Percentiles rank a stretch among this genome's conserved stretches.
Evolutionary conservation across 2,888 invertebrate species (phyloP).

Genomic region (Imbricaverruca yamaguchii): DNA sequence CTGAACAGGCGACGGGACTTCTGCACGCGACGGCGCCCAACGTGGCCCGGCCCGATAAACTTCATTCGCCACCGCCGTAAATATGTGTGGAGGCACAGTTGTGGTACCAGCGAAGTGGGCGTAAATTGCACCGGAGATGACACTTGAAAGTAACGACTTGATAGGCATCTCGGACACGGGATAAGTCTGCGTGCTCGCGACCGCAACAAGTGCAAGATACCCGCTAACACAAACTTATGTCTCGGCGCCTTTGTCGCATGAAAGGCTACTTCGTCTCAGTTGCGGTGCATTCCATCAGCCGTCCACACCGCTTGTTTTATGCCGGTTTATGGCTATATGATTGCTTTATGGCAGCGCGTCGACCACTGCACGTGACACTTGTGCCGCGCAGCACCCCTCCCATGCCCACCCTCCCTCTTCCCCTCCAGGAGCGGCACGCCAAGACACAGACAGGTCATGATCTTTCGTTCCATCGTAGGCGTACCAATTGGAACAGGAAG

Average conservation of each 20-base stretch:
- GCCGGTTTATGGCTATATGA: conserved; percentile 12
- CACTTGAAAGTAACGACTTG: background rate
- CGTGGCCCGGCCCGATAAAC: background rate
- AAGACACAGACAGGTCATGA: too few species aligned
- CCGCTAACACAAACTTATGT: conserved; percentile 5
- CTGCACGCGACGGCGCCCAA: background rate
- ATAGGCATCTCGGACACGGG: background rate
- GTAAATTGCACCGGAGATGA: background rate
- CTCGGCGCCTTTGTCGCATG: conserved; percentile 18
- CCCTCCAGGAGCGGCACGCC: too few species aligned
- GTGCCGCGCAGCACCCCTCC: background rate
- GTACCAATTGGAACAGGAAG: too few species aligned
- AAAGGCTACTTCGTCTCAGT: background rate
- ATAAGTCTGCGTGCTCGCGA: background rate
- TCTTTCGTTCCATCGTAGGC: too few species aligned
- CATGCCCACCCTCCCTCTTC: background rate
- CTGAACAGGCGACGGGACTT: background rate
- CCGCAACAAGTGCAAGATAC: background rate
- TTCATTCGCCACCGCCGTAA: background rate
- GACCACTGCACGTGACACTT: background rate
- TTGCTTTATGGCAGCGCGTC: conserved; percentile 5
- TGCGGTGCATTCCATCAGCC: background rate
- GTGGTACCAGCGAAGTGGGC: background rate
- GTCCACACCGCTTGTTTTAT: background rate
- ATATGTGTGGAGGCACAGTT: background rate